Evolutionary conservation across 1,140 invertebrate genomes (phyloP).

Genomic region (Dermatophagoides farinae): DNA sequence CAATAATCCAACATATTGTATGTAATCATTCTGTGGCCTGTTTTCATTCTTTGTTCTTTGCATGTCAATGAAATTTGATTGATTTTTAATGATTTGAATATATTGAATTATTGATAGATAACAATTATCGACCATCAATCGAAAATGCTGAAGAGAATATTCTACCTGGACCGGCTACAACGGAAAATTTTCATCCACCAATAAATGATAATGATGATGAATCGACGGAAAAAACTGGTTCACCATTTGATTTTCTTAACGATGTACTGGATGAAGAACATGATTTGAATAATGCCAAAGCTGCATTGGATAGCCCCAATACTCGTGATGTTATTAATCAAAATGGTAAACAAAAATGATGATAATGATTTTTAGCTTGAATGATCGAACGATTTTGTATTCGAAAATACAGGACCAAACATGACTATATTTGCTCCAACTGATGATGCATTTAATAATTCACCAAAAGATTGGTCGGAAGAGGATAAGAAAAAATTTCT

Average conservation of each 20-base stretch:
- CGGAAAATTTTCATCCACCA: too few relatives aligned
- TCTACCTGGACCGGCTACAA: too few relatives aligned
- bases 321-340: neutral
- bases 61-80: too few relatives aligned
- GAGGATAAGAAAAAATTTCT: neutral
- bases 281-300: neutral
- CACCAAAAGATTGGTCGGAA: neutral
- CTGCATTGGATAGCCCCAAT: neutral
- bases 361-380: neutral
- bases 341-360: neutral
- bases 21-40: too few relatives aligned
- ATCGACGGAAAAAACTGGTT: constrained; percentile 1
- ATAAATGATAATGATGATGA: too few relatives aligned
- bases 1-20: too few relatives aligned
- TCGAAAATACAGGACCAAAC: neutral
- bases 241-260: constrained; percentile 5
- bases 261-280: neutral
- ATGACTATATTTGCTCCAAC: constrained; percentile 1
- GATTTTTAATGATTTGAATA: too few relatives aligned
- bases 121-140: too few relatives aligned
- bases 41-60: too few relatives aligned
- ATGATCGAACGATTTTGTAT: neutral
- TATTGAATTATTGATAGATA: too few relatives aligned
- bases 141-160: too few relatives aligned
- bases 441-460: neutral